These are phyloP conservation scores for Ladona fulva DNA, from an alignment of 1,140 invertebrate genomes.

Conservation along the genomic window DNA sequence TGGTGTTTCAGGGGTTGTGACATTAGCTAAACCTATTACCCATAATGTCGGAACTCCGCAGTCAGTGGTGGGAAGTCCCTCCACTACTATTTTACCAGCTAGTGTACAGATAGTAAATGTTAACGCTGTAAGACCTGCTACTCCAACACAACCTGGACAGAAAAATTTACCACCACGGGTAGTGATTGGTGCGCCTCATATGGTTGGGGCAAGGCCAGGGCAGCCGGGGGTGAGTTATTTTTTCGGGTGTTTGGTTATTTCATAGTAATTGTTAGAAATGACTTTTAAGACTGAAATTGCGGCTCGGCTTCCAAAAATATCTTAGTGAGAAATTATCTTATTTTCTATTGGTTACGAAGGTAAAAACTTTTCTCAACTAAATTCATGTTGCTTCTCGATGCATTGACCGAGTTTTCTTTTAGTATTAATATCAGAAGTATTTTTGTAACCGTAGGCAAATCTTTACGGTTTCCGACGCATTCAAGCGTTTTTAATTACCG, in stretches of 20 bases:
- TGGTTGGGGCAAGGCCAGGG: constrained; percentile 68
- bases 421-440: too few relatives aligned
- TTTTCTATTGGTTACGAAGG: too few relatives aligned
- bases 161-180: constrained; percentile 67
- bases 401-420: too few relatives aligned
- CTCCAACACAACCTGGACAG: constrained; percentile 36
- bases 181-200: constrained; percentile 64
- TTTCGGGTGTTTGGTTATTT: too few relatives aligned
- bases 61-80: constrained; percentile 31
- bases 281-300: too few relatives aligned
- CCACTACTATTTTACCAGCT: constrained; percentile 49
- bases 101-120: constrained; percentile 80
- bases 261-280: too few relatives aligned
- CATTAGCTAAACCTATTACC: constrained; percentile 40
- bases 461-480: too few relatives aligned
- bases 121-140: constrained; percentile 52
- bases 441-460: too few relatives aligned
- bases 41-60: constrained; percentile 45
- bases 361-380: too few relatives aligned
- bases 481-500: not conserved
- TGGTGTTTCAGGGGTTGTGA: constrained; percentile 41
- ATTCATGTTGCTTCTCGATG: too few relatives aligned
- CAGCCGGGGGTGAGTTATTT: constrained; percentile 60
- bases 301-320: too few relatives aligned
- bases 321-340: too few relatives aligned